Evolutionary conservation across 2,113 vertebrate species (phyloP).

Genomic region (Oncorhynchus kisutch): DNA sequence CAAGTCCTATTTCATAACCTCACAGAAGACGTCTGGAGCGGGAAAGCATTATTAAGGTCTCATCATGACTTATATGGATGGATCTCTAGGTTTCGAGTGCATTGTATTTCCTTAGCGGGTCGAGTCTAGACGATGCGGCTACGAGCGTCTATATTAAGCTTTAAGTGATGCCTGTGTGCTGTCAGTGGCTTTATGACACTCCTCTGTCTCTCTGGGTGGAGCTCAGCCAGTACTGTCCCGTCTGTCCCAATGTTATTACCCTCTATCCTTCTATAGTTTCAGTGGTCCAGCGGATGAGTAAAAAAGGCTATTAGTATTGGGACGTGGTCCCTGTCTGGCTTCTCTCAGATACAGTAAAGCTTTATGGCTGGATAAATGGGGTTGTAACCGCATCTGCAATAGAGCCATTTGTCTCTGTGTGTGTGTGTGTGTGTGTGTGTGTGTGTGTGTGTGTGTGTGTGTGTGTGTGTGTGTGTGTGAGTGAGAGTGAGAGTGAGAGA

Average conservation of each 20-base stretch:
- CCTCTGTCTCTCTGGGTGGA: no score
- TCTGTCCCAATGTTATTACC: background rate
- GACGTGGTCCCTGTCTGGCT: background rate
- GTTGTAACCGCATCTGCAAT: background rate
- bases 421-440: background rate
- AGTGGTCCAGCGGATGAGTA: background rate
- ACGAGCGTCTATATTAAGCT: background rate
- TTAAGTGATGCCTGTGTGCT: background rate
- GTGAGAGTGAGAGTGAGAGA: background rate
- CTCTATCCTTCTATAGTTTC: no score
- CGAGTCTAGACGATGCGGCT: background rate
- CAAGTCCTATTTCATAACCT: conserved; percentile 30
- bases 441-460: background rate
- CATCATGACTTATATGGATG: conserved; percentile 5
- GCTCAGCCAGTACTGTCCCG: no score
- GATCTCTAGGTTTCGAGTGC: conserved; percentile 29
- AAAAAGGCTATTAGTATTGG: background rate
- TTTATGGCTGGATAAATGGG: background rate
- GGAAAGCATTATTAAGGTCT: conserved; percentile 47
- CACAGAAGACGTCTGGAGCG: conserved; percentile 33
- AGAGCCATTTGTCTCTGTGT: background rate
- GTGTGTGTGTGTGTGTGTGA: background rate
- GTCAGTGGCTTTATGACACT: background rate
- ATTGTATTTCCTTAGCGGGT: background rate
- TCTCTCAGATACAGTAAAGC: background rate